A percentile compares a stretch with the other conserved stretches of the same genome.
phyloP scores from a whole-genome alignment of 1,140 invertebrate genomes.

The Lasioglossum baleicum region DNA sequence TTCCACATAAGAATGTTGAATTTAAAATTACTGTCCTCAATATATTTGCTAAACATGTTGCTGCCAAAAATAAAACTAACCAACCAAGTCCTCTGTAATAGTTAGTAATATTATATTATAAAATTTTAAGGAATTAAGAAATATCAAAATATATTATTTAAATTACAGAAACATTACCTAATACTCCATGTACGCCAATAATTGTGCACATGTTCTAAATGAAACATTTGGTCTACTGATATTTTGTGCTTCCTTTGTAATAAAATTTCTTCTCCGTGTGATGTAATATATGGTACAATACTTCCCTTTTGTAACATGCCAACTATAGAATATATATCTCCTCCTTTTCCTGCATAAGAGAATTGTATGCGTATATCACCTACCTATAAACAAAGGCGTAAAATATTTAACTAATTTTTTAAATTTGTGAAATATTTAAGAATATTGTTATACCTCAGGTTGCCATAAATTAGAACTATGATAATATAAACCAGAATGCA shows the following conservation, averaged over 20 bases:
- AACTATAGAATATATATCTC: slow-evolving; percentile 87
- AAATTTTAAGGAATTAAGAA: too few relatives aligned
- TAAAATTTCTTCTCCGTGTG: slow-evolving; percentile 83
- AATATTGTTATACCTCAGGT: slow-evolving; percentile 80
- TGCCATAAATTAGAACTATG: slow-evolving; percentile 90
- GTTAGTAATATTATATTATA: too few relatives aligned
- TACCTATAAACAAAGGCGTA: slow-evolving; percentile 78
- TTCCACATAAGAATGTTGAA: slow-evolving; percentile 73
- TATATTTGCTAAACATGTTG: slow-evolving; percentile 84
- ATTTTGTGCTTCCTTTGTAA: slow-evolving; percentile 83
- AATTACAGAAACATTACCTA: slow-evolving; percentile 73
- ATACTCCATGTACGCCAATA: slow-evolving; percentile 78
- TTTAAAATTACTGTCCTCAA: slow-evolving; percentile 79
- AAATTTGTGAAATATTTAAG: background rate
- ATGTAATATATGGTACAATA: slow-evolving; percentile 86
- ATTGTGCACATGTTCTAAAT: slow-evolving; percentile 82
- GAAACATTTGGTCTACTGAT: slow-evolving; percentile 84
- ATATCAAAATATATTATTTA: too few relatives aligned
- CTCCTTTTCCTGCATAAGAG: slow-evolving; percentile 89
- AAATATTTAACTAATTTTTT: background rate
- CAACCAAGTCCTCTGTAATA: slow-evolving; percentile 82
- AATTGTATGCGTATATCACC: slow-evolving; percentile 92
- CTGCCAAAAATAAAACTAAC: slow-evolving; percentile 85
- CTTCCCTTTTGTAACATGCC: slow-evolving; percentile 85
- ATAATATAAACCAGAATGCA: slow-evolving; percentile 92